These are phyloP conservation scores for Nematostella vectensis DNA, from an alignment of 92 coral and sea anemone species.

Conservation along the genomic window DNA sequence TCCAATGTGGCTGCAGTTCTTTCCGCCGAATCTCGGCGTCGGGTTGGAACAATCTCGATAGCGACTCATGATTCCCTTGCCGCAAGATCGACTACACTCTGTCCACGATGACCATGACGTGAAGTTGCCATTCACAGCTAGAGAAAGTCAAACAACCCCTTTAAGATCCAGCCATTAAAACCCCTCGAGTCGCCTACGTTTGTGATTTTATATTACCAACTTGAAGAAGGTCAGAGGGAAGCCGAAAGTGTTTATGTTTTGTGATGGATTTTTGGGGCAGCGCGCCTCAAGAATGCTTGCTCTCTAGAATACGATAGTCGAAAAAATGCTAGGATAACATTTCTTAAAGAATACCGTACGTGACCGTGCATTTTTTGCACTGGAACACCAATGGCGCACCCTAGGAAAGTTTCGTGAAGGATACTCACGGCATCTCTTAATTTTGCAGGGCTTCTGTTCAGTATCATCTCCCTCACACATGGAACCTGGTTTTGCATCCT, in stretches of 20 bases:
- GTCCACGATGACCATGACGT: slow-evolving; percentile 91
- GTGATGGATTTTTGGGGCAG: no score
- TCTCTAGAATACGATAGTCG: no score
- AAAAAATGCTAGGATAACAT: no score
- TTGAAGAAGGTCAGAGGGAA: no score
- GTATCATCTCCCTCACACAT: slow-evolving; percentile 77
- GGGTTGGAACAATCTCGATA: slow-evolving; percentile 72
- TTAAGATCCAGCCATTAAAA: background rate
- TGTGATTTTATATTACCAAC: no score
- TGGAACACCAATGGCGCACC: no score
- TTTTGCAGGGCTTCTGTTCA: slow-evolving; percentile 81
- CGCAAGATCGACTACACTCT: slow-evolving; percentile 80
- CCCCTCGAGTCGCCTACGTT: no score
- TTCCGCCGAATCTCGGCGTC: slow-evolving; percentile 69
- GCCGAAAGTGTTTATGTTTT: no score
- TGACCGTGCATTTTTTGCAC: no score
- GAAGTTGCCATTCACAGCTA: slow-evolving; percentile 87
- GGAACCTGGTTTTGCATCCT: slow-evolving; percentile 62
- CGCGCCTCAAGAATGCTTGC: no score
- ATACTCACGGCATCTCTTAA: slow-evolving; percentile 94
- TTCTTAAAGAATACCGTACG: no score
- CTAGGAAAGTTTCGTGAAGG: no score
- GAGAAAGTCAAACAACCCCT: background rate
- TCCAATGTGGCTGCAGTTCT: slow-evolving; percentile 75
- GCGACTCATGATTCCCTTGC: slow-evolving; percentile 67